phyloP scores from a whole-genome alignment of 2,113 vertebrate genomes.

The Asarcornis scutulata region DNA sequence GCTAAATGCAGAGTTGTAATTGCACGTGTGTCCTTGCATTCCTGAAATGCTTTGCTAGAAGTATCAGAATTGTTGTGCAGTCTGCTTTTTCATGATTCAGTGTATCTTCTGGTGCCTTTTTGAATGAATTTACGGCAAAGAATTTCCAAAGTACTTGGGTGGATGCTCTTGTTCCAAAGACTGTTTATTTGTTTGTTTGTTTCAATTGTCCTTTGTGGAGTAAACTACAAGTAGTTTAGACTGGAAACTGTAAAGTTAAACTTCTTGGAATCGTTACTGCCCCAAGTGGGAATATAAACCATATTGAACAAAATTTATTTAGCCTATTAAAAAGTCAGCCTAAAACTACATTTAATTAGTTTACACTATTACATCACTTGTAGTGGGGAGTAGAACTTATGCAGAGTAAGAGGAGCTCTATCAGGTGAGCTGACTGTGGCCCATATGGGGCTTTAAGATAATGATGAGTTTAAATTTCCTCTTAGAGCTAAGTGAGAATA shows the following conservation, averaged over 20 bases:
- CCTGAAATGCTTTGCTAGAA: background rate
- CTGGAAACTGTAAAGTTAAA: conserved; percentile 76
- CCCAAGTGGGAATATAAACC: conserved; percentile 80
- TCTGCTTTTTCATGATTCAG: background rate
- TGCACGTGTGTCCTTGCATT: background rate
- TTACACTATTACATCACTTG: conserved; percentile 79
- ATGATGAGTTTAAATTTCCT: conserved; percentile 88
- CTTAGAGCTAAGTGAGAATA: conserved; percentile 89
- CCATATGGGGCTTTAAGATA: conserved; percentile 83
- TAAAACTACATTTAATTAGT: conserved; percentile 81
- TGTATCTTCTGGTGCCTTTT: background rate
- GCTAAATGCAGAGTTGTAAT: background rate
- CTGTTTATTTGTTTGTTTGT: conserved; percentile 4
- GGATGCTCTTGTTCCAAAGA: background rate
- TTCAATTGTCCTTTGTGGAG: conserved; percentile 50
- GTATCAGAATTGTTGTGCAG: background rate
- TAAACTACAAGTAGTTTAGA: conserved; percentile 69
- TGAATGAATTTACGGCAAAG: background rate
- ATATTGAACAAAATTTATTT: conserved; percentile 83
- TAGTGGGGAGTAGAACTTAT: conserved; percentile 67
- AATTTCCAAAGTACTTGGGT: background rate
- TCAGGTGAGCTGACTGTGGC: conserved; percentile 80
- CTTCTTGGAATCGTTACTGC: conserved; percentile 78
- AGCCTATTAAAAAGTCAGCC: conserved; percentile 80
- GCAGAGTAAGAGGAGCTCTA: conserved; percentile 59